Evolutionary conservation across 2,113 vertebrate genomes (phyloP).

Genomic region (Mustela lutreola): DNA sequence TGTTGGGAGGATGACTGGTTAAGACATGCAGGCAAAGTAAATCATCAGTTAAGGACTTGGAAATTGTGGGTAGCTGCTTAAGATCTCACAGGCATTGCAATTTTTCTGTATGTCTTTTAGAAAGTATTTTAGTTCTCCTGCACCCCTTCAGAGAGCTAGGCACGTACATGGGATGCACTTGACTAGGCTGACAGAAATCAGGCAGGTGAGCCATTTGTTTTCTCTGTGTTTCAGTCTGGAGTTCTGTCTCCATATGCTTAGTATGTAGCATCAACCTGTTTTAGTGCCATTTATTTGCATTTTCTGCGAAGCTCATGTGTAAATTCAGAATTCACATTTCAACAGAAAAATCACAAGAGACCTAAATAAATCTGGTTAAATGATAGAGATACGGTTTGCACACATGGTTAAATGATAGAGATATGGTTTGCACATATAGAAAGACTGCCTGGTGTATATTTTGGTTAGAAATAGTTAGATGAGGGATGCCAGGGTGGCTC

Average conservation of each 20-base stretch:
- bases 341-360: conserved; percentile 24
- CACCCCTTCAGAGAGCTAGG: neutral
- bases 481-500: neutral
- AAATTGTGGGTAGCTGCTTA: conserved; percentile 13
- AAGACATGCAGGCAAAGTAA: conserved; percentile 20
- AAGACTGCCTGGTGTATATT: neutral
- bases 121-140: conserved; percentile 3
- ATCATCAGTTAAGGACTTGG: conserved; percentile 38
- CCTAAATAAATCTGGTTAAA: neutral
- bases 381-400: neutral
- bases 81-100: neutral
- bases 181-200: neutral
- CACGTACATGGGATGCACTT: neutral
- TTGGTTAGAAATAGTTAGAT: neutral
- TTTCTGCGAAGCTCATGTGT: conserved; percentile 48
- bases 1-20: neutral
- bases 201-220: neutral
- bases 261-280: neutral
- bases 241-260: neutral
- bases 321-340: conserved; percentile 48
- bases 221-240: neutral
- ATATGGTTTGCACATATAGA: neutral
- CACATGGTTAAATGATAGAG: conserved; percentile 1
- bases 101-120: neutral
- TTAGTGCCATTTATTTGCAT: conserved; percentile 6